These are phyloP conservation scores for Apodemia hepburni DNA, from an alignment of 2,888 invertebrate species.

Conservation along the genomic window DNA sequence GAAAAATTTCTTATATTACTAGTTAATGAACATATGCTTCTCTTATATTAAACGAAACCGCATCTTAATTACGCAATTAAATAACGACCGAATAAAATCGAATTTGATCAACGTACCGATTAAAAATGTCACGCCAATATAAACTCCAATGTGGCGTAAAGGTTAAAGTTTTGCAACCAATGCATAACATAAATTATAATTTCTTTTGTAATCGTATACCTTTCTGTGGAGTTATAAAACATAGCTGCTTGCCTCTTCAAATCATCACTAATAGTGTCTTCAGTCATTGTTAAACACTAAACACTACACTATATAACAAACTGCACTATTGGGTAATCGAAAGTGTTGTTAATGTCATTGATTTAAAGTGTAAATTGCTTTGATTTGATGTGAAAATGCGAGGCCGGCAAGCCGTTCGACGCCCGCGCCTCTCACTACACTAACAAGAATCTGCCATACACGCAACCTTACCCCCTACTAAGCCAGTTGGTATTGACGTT, in stretches of 20 bases:
- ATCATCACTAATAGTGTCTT: slow-evolving; percentile 64
- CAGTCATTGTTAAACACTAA: slow-evolving; percentile 50
- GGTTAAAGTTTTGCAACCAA: not conserved
- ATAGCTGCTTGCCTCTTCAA: slow-evolving; percentile 70
- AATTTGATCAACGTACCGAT: not conserved
- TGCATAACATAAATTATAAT: slow-evolving; percentile 4
- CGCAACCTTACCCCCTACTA: slow-evolving; percentile 51
- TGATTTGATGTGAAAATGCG: slow-evolving; percentile 11
- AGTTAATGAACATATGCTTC: no score
- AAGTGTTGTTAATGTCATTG: slow-evolving; percentile 7
- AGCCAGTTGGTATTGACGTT: slow-evolving; percentile 36
- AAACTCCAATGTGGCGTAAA: slow-evolving; percentile 16
- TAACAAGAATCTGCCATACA: slow-evolving; percentile 47
- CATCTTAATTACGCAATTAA: not conserved
- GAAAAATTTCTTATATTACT: no score
- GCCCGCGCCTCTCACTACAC: slow-evolving; percentile 67
- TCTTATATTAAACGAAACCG: not conserved
- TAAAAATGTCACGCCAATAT: slow-evolving; percentile 19
- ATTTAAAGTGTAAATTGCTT: slow-evolving; percentile 34
- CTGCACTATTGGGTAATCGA: slow-evolving; percentile 31
- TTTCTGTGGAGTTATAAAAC: slow-evolving; percentile 71
- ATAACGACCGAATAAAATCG: not conserved
- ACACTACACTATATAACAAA: not conserved
- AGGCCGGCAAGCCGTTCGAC: slow-evolving; percentile 61
- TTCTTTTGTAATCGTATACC: slow-evolving; percentile 47